phyloP scores from a whole-genome alignment of 2,113 vertebrate genomes.

The Dromas ardeola region DNA sequence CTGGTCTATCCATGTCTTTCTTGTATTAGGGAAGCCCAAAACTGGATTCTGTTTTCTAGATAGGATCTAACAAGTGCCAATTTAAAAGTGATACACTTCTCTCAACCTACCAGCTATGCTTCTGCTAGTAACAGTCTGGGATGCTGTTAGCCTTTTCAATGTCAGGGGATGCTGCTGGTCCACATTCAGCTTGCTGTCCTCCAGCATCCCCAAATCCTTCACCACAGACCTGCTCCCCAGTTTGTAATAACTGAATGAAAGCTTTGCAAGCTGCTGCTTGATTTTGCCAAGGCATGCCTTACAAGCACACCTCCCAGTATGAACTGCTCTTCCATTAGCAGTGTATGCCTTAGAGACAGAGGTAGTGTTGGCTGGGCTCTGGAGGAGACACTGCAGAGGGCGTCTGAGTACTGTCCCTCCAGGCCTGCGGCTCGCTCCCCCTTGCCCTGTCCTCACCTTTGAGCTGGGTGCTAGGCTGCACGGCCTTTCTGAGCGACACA shows the following conservation, averaged over 20 bases:
- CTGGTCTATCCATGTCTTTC: background rate
- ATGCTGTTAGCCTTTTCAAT: background rate
- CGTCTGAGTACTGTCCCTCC: background rate
- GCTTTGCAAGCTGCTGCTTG: background rate
- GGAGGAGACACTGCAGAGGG: background rate
- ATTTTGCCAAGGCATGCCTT: background rate
- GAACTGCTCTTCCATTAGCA: background rate
- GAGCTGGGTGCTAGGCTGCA: background rate
- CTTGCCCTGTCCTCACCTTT: background rate
- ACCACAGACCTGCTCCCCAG: background rate
- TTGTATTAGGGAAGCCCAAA: background rate
- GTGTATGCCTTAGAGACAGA: background rate
- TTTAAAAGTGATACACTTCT: background rate
- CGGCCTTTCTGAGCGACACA: background rate
- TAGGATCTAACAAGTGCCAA: background rate
- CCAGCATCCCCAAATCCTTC: background rate
- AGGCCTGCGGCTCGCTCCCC: background rate
- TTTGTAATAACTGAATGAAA: background rate
- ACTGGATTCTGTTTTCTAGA: background rate
- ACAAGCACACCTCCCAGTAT: background rate
- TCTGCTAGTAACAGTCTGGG: background rate
- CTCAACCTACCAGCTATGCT: background rate
- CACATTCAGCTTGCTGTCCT: background rate
- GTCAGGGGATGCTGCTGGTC: background rate
- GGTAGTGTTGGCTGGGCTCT: background rate